A percentile compares a stretch with the other conserved stretches of the same genome.
Conservation (phyloP, 2,113 vertebrate species). For the Onychorhynchus coronatus region DNA sequence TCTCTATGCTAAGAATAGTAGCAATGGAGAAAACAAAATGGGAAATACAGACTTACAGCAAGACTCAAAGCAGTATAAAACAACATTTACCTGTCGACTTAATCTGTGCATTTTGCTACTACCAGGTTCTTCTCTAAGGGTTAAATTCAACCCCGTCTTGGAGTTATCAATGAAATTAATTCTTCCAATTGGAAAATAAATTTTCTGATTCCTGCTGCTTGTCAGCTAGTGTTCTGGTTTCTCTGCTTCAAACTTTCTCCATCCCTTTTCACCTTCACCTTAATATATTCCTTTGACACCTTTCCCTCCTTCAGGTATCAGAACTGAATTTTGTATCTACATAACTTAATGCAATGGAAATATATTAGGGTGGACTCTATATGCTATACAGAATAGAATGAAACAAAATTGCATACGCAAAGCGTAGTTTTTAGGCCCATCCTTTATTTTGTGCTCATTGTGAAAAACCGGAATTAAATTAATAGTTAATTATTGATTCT, state of each 20-base stretch:
- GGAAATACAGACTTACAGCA: background rate
- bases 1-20: background rate
- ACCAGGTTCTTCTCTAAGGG: background rate
- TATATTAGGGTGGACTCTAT: background rate
- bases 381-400: background rate
- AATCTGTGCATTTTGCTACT: background rate
- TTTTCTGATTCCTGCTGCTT: background rate
- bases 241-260: background rate
- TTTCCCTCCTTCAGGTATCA: background rate
- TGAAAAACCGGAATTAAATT: background rate
- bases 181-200: background rate
- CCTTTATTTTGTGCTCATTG: background rate
- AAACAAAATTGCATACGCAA: background rate
- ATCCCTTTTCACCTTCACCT: background rate
- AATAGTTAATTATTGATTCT: background rate
- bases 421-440: background rate
- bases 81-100: background rate
- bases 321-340: background rate
- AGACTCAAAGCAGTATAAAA: background rate
- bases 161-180: background rate
- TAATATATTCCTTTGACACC: background rate
- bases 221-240: background rate
- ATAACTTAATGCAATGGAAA: background rate
- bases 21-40: background rate
- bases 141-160: background rate